Evolutionary conservation across 2,888 invertebrate genomes (phyloP).

Genomic region (Pogonocherus hispidulus): DNA sequence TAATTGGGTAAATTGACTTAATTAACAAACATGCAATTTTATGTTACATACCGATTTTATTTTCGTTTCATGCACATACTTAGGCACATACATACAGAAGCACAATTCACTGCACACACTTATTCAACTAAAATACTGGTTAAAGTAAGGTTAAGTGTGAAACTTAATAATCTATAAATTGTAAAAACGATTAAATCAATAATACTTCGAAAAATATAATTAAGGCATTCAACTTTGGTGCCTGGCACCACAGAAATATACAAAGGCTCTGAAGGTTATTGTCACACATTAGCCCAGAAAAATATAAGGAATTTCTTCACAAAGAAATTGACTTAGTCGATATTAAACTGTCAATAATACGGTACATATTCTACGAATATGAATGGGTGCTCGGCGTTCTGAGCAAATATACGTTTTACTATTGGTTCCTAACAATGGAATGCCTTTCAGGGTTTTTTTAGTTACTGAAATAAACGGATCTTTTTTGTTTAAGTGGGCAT

Average conservation of each 20-base stretch:
- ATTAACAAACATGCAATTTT: too few relatives aligned
- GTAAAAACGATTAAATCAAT: constrained; percentile 51
- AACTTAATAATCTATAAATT: constrained; percentile 24
- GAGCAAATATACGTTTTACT: too few relatives aligned
- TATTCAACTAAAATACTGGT: constrained; percentile 10
- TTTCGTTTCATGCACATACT: background rate
- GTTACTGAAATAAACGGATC: too few relatives aligned
- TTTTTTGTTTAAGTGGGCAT: too few relatives aligned
- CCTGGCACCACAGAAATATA: constrained; percentile 50
- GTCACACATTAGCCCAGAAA: constrained; percentile 32
- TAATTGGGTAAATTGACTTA: too few relatives aligned
- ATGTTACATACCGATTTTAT: background rate
- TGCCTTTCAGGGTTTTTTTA: too few relatives aligned
- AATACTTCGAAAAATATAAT: constrained; percentile 56
- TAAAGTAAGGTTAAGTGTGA: constrained; percentile 10
- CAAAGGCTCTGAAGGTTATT: constrained; percentile 41
- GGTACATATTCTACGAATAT: background rate
- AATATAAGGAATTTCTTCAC: constrained; percentile 10
- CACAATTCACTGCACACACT: background rate
- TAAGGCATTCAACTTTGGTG: constrained; percentile 51
- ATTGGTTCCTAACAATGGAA: too few relatives aligned
- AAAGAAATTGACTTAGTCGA: constrained; percentile 6
- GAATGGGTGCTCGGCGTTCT: background rate
- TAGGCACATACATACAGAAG: background rate
- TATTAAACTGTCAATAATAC: background rate